These are phyloP conservation scores for Drosophila guanche DNA, from an alignment of 1,140 invertebrate species.

Conservation along the genomic window DNA sequence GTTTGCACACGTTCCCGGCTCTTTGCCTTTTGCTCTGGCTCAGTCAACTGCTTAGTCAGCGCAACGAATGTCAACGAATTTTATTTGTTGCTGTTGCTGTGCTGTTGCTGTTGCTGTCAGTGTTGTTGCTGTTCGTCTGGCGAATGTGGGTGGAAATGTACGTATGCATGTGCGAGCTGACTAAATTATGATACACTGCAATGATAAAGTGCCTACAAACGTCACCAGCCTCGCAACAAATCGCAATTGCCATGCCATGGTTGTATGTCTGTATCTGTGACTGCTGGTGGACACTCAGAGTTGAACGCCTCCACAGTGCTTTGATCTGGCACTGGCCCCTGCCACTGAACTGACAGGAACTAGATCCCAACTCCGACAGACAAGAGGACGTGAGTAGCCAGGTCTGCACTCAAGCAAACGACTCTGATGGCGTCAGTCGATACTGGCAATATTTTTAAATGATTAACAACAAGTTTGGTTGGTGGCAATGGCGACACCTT, in stretches of 20 bases:
- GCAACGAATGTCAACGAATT: conserved; percentile 74
- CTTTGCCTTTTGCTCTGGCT: background rate
- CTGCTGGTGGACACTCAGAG: conserved; percentile 30
- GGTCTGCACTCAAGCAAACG: conserved; percentile 6
- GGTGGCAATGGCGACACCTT: too few relatives aligned
- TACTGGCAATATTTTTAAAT: conserved; percentile 33
- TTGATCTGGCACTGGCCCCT: conserved; percentile 19
- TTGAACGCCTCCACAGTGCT: conserved; percentile 54
- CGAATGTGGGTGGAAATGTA: conserved; percentile 42
- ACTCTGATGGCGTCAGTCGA: conserved; percentile 28
- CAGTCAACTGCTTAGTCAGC: conserved; percentile 59
- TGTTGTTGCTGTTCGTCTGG: conserved; percentile 27
- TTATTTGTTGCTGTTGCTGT: conserved; percentile 59
- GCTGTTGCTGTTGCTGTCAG: conserved; percentile 24
- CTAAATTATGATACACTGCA: conserved; percentile 75
- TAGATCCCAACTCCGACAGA: conserved; percentile 4
- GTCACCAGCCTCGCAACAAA: conserved; percentile 53
- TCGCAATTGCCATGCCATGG: conserved; percentile 56
- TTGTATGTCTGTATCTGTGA: conserved; percentile 12
- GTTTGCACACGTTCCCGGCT: conserved; percentile 56
- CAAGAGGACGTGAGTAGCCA: conserved; percentile 40
- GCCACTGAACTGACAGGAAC: conserved; percentile 8
- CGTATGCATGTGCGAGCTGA: conserved; percentile 52
- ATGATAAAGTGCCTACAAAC: conserved; percentile 77
- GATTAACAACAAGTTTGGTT: conserved; percentile 19